Conservation (phyloP, 2,888 invertebrate species). For the Meteorus cinctellus region DNA sequence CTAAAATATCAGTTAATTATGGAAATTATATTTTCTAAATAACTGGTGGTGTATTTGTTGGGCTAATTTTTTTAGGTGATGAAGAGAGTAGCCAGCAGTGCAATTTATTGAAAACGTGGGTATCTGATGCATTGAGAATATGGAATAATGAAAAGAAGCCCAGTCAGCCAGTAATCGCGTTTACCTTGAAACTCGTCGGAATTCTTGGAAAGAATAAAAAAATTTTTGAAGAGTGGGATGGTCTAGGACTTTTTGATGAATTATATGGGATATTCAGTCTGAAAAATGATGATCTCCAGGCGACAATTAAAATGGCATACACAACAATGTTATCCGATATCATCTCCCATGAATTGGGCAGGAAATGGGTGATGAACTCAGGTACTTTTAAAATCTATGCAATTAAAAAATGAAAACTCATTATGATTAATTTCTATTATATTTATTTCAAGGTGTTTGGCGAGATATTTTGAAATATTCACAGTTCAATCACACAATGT, state of each 20-base stretch:
- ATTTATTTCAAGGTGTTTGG: slow-evolving; percentile 76
- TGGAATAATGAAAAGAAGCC: slow-evolving; percentile 65
- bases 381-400: slow-evolving; percentile 54
- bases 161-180: slow-evolving; percentile 76
- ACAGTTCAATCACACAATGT: slow-evolving; percentile 81
- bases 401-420: slow-evolving; percentile 12
- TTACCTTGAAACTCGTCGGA: slow-evolving; percentile 80
- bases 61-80: slow-evolving; percentile 48
- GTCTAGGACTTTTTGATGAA: slow-evolving; percentile 71
- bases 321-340: slow-evolving; percentile 79
- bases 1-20: slow-evolving; percentile 1
- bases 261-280: slow-evolving; percentile 68
- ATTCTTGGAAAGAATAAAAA: slow-evolving; percentile 77
- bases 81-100: slow-evolving; percentile 49
- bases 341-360: slow-evolving; percentile 78
- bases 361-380: slow-evolving; percentile 77
- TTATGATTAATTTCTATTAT: slow-evolving; percentile 23
- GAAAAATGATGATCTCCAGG: slow-evolving; percentile 71
- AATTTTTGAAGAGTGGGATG: slow-evolving; percentile 77
- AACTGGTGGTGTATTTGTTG: background rate
- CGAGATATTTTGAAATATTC: slow-evolving; percentile 78
- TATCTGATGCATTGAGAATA: slow-evolving; percentile 59
- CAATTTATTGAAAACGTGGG: slow-evolving; percentile 61
- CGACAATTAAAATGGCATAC: slow-evolving; percentile 81
- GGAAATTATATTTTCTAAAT: background rate